A percentile compares a stretch with the other conserved stretches of the same genome.
Evolutionary conservation across 2,113 vertebrate species (phyloP).

Genomic region (Eretmochelys imbricata): DNA sequence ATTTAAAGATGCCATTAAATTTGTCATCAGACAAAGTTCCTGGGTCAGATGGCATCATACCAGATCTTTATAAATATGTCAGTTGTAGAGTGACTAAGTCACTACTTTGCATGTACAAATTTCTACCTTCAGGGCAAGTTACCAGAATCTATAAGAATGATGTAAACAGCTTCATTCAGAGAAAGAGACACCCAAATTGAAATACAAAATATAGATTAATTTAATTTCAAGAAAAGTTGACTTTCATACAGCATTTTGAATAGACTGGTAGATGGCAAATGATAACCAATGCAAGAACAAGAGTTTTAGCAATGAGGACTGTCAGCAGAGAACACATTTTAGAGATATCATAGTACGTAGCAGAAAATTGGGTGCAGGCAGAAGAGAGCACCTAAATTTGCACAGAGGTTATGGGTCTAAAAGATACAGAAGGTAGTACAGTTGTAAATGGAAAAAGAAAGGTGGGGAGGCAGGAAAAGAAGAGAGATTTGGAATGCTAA

Average conservation of each 20-base stretch:
- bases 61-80: constrained; percentile 17
- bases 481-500: not conserved
- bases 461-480: not conserved
- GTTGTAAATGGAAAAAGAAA: not conserved
- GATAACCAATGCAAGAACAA: not conserved
- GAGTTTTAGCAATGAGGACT: not conserved
- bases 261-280: not conserved
- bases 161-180: constrained; percentile 19
- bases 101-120: not conserved
- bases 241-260: not conserved
- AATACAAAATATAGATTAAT: not conserved
- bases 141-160: not conserved
- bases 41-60: constrained; percentile 21
- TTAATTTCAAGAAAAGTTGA: not conserved
- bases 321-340: not conserved
- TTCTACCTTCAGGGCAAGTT: constrained; percentile 2
- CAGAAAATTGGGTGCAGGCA: not conserved
- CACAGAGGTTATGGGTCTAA: not conserved
- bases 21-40: not conserved
- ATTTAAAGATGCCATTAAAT: constrained; percentile 22
- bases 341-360: not conserved
- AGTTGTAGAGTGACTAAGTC: constrained; percentile 13
- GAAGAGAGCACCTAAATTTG: not conserved
- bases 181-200: not conserved
- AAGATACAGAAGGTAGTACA: not conserved